Base-by-base conservation (phyloP, 1,140 invertebrate genomes). In the Pygmarrhopalites habei region DNA sequence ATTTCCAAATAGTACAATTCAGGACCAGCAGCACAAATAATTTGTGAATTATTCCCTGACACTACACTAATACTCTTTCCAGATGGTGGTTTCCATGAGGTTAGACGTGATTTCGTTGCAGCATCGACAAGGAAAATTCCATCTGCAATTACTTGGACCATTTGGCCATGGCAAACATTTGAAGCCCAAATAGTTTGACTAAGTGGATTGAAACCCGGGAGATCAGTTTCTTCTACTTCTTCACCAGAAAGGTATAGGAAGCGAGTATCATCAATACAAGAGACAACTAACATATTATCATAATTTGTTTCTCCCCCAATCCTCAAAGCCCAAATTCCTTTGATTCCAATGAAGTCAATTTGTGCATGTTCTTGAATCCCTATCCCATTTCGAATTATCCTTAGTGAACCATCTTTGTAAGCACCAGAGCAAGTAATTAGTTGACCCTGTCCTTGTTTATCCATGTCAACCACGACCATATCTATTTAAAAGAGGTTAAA, bases 281-380 rank as follows among this genome's bases (percentile, higher is more conserved):
- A 86, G 21, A 97, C 76, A 0, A 97, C 92, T 2, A 98, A 77
- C 1, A 90, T 92, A 73, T 97, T 94, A 72, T 97, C 92, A 70
- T 80, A 80, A 60, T 79, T 78, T 1, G 77, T 78, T 35, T 78
- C 79, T 4, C 82, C 82, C 4, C 84, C 83, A 15, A 94, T 80
- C 66, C 87, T 88, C 7, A 97, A 78, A 1, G 93, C 88, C 92
- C 93, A 97, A 83, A 97, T 93, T 60, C 93, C 95, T 79, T 97
- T 98, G 53, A 99, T 96, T 29, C 95, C 93, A 17, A 89, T 85
- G 59, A 99, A 79, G 81, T 99, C 96, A 70, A 99, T 97, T 52
- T 87, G 92, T 0, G 95, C 95, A 77, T 95, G 90, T 76, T 99
- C 95, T 74, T 97, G 92, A 57, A 98, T 97, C 3, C 94, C 95